Evolutionary conservation across 2,888 invertebrate species (phyloP), one percentile per base, ranked within the genome.

Genomic region (Caradrina clavipalpis): DNA sequence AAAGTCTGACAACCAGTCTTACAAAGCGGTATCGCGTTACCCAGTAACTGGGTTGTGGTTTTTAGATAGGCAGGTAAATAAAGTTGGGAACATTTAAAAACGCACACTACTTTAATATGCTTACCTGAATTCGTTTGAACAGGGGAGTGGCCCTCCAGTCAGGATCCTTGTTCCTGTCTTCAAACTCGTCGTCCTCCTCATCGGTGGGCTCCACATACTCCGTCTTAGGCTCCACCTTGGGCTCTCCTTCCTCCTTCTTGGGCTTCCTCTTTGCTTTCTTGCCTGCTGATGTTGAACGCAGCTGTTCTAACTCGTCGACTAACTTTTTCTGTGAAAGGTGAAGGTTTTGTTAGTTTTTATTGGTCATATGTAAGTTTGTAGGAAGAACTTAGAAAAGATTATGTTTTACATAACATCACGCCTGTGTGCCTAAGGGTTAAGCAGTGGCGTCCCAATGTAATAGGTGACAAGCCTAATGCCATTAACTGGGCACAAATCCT

Each of bases 121-220:
- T 53, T 65, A 94, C 95, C 91, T 93, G 93, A 84, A 94, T 95
- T 54, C 95, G 88, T 78, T 96, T 97, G 65, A 96, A 97, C 0
- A 97, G 88, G 0, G 98, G 98, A 1, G 98, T 97, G 50, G 96
- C 96, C 47, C 91, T 92, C 98, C 98, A 98, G 84, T 98, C 98
- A 0, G 98, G 98, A 88, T 98, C 98, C 4, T 94, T 91, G 0
- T 91, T 89, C 0, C 73, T 63, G 35, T 92, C 91, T 42, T 93
- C 92, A 19, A 88, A 89, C 0, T 92, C 92, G 0, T 92, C 90
- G 0, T 93, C 93, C 17, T 94, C 94, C 10, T 96, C 95, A 11
- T 95, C 94, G 6, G 91, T 90, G 0, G 87, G 88, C 59, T 93
- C 91, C n/a, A 90, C 80, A 45, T 92, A 92, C 45, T 92, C 92